A percentile compares a stretch with the other conserved stretches of the same genome.
These are phyloP conservation scores for Thunnus thynnus DNA, from an alignment of 2,113 vertebrate genomes.

Conservation along the genomic window DNA sequence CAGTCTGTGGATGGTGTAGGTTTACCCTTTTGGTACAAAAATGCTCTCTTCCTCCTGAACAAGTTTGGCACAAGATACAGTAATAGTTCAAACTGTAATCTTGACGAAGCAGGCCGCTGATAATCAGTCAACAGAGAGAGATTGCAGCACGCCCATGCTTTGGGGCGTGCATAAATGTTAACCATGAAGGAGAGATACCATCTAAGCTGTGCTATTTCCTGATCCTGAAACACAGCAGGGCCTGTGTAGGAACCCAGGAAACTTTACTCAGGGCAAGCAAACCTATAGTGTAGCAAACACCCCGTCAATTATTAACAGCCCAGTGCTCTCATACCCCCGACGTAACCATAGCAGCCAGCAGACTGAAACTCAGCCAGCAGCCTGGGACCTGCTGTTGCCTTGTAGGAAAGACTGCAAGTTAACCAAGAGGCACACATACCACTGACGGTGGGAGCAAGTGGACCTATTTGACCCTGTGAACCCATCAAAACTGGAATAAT, in stretches of 20 bases:
- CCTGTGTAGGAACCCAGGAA: slow-evolving; percentile 61
- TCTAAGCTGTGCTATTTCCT: slow-evolving; percentile 41
- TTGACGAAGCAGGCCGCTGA: slow-evolving; percentile 2
- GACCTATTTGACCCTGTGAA: slow-evolving; percentile 41
- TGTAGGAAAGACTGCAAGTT: slow-evolving; percentile 66
- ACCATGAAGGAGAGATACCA: slow-evolving; percentile 32
- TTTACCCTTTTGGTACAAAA: not conserved
- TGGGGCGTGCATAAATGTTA: slow-evolving; percentile 11
- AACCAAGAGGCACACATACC: slow-evolving; percentile 36
- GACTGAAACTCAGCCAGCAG: slow-evolving; percentile 69
- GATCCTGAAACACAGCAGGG: slow-evolving; percentile 17
- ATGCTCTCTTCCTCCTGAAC: not conserved
- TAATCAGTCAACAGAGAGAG: not conserved
- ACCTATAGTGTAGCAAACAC: slow-evolving; percentile 69
- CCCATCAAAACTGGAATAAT: not conserved
- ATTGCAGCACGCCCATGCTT: slow-evolving; percentile 5
- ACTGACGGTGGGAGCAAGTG: slow-evolving; percentile 48
- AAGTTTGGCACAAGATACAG: not conserved
- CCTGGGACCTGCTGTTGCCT: slow-evolving; percentile 56
- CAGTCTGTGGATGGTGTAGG: not conserved
- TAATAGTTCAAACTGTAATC: not conserved
- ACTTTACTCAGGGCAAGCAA: slow-evolving; percentile 60
- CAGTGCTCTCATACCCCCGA: slow-evolving; percentile 75
- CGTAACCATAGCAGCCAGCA: slow-evolving; percentile 76
- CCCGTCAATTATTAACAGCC: slow-evolving; percentile 83